Evolutionary conservation across 2,888 invertebrate genomes (phyloP).

Genomic region (Andrena hattorfiana): DNA sequence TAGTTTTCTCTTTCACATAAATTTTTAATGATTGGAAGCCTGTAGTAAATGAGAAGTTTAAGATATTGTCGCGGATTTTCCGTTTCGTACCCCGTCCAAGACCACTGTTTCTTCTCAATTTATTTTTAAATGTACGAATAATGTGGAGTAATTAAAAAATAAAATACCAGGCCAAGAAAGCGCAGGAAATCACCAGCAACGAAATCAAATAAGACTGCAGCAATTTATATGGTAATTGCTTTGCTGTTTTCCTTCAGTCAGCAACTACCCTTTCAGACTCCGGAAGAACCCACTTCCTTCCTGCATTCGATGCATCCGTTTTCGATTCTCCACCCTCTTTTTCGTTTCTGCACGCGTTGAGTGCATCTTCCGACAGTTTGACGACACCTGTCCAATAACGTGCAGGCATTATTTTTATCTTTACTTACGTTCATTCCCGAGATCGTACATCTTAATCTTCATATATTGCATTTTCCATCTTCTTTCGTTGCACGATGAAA

Average conservation of each 20-base stretch:
- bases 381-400: background rate
- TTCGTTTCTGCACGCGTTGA: background rate
- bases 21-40: background rate
- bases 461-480: background rate
- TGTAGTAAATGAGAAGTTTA: background rate
- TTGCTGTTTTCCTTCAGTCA: slow-evolving; percentile 54
- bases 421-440: background rate
- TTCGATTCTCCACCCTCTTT: background rate
- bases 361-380: background rate
- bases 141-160: background rate
- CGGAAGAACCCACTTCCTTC: slow-evolving; percentile 48
- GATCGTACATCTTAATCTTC: background rate
- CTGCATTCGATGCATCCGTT: slow-evolving; percentile 47
- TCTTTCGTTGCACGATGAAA: background rate
- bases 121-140: background rate
- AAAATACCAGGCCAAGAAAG: background rate
- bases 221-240: slow-evolving; percentile 83
- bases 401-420: background rate
- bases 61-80: background rate
- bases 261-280: slow-evolving; percentile 44
- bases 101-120: background rate
- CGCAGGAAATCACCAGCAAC: slow-evolving; percentile 27
- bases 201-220: slow-evolving; percentile 67
- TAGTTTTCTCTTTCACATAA: background rate
- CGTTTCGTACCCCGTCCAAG: background rate